phyloP scores from a whole-genome alignment of 2,888 invertebrate species.

The Agrochola macilenta region DNA sequence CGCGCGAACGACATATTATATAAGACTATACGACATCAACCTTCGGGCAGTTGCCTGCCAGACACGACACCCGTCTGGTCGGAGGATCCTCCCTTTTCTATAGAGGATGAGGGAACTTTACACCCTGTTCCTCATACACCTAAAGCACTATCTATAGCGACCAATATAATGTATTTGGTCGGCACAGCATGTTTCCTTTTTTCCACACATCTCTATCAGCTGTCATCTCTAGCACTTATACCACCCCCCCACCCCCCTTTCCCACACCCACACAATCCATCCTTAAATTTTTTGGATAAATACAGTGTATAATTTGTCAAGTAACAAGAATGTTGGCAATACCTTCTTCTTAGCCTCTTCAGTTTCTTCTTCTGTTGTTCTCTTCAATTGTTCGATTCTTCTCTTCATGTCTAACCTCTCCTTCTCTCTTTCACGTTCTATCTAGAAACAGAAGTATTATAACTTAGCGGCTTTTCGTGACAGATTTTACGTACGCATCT shows the following conservation, averaged over 20 bases:
- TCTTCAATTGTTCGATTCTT: slow-evolving; percentile 95
- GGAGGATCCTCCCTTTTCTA: too few species aligned
- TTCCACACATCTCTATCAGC: not conserved
- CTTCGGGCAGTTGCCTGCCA: too few species aligned
- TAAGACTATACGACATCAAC: too few species aligned
- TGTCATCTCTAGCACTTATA: not conserved
- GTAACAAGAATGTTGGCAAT: not conserved
- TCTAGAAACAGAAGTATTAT: slow-evolving; percentile 82
- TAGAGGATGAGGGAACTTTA: too few species aligned
- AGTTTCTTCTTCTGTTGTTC: slow-evolving; percentile 96
- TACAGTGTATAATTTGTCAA: not conserved
- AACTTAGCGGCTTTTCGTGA: not conserved
- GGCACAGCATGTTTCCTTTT: not conserved
- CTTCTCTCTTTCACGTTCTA: slow-evolving; percentile 97
- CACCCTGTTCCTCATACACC: too few species aligned
- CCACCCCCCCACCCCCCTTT: not conserved
- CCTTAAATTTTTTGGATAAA: not conserved
- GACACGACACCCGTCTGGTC: too few species aligned
- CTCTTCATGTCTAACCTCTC: slow-evolving; percentile 96
- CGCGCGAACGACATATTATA: too few species aligned
- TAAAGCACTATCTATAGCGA: too few species aligned
- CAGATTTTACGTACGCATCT: not conserved
- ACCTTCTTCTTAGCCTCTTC: slow-evolving; percentile 97
- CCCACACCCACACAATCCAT: not conserved
- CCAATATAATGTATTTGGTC: not conserved